phyloP scores from a whole-genome alignment of 2,797 vertebrate species.

The Sebastes miniatus region DNA sequence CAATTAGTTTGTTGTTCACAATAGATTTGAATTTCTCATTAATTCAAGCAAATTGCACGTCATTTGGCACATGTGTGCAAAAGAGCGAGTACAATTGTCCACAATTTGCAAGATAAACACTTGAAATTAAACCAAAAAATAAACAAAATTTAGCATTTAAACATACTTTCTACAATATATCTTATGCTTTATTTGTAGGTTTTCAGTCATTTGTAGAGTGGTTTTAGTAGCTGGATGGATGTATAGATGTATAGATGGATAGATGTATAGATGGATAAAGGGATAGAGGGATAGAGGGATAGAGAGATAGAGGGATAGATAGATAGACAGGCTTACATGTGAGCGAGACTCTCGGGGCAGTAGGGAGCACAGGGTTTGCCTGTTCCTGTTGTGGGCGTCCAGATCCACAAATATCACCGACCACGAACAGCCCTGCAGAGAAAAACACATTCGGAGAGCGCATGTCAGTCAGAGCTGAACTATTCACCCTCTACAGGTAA shows the following conservation, averaged over 20 bases:
- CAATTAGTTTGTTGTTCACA: no score
- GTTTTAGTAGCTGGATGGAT: background rate
- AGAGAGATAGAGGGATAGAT: background rate
- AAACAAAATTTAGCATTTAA: no score
- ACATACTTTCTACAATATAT: no score
- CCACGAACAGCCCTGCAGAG: constrained; percentile 91
- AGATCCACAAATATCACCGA: constrained; percentile 99
- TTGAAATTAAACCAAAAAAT: no score
- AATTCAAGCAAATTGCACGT: no score
- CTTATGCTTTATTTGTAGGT: background rate
- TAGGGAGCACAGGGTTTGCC: constrained; percentile 93
- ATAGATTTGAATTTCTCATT: no score
- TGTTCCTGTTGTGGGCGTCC: constrained; percentile 97
- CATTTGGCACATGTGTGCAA: no score
- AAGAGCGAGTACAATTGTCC: no score
- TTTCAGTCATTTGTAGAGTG: background rate
- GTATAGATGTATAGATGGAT: no score
- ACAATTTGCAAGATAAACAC: no score
- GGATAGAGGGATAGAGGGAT: no score
- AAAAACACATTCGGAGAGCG: constrained; percentile 27
- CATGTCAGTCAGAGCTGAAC: constrained; percentile 16
- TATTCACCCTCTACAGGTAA: constrained; percentile 5
- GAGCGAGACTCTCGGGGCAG: constrained; percentile 96
- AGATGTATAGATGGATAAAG: no score
- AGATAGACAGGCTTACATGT: constrained; percentile 86